These are phyloP conservation scores for Barypeithes pellucidus DNA, from an alignment of 2,888 invertebrate genomes.

Conservation along the genomic window DNA sequence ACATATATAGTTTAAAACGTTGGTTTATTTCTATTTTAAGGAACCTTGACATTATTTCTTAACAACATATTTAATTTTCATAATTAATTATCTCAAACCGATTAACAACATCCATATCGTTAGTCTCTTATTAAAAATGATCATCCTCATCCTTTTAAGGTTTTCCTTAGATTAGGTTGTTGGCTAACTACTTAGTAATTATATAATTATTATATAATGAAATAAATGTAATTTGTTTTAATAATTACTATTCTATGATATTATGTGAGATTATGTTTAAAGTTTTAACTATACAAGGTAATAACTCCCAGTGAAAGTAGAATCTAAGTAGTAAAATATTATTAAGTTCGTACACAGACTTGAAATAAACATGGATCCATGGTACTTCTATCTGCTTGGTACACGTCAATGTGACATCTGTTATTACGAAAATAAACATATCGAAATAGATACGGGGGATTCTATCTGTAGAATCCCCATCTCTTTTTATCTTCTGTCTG, in stretches of 20 bases:
- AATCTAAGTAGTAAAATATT: background rate
- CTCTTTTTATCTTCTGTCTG: no score
- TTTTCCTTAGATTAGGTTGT: background rate
- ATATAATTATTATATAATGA: background rate
- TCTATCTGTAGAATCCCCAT: no score
- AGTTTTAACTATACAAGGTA: background rate
- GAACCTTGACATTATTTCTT: conserved; percentile 6
- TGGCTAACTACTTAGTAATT: background rate
- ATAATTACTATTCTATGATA: background rate
- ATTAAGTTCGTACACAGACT: no score
- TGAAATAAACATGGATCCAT: no score
- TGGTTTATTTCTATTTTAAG: background rate
- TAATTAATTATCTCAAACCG: background rate
- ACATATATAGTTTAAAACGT: background rate
- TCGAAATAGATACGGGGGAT: no score
- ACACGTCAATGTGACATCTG: no score
- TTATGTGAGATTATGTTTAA: background rate
- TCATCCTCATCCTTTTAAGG: background rate
- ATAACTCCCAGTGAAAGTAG: background rate
- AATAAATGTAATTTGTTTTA: background rate
- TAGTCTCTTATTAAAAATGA: conserved; percentile 2
- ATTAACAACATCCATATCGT: conserved; percentile 4
- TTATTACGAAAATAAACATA: no score
- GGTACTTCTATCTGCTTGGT: no score
- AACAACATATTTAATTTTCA: background rate